These are phyloP conservation scores for Brachyrhaphis roseni DNA, from an alignment of 2,797 vertebrate species.

Conservation along the genomic window DNA sequence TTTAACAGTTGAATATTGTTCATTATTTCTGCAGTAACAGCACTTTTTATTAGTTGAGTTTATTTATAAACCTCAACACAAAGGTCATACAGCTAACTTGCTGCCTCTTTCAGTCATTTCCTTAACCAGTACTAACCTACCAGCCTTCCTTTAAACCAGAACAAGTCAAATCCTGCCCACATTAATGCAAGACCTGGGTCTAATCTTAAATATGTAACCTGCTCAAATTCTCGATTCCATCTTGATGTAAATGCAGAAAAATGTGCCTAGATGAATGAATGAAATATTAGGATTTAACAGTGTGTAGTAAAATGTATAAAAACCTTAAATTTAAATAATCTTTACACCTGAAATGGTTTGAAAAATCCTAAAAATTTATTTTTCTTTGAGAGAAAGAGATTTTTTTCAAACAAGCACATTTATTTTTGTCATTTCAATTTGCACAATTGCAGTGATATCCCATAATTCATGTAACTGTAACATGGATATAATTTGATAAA, in stretches of 20 bases:
- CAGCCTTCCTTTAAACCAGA: slow-evolving; percentile 42
- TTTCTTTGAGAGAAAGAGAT: neutral
- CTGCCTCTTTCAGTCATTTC: slow-evolving; percentile 48
- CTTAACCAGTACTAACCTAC: slow-evolving; percentile 70
- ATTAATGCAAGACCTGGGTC: slow-evolving; percentile 59
- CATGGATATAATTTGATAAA: neutral
- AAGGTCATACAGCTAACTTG: slow-evolving; percentile 45
- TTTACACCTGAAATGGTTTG: neutral
- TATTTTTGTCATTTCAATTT: neutral
- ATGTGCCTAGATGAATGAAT: neutral
- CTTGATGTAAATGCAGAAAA: neutral
- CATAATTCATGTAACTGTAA: neutral
- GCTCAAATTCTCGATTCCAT: neutral
- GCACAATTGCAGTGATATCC: neutral
- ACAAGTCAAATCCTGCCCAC: slow-evolving; percentile 17
- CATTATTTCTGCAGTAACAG: neutral
- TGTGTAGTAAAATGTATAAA: neutral
- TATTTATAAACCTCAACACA: slow-evolving; percentile 17
- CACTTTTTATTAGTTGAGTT: neutral
- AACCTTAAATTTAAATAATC: neutral
- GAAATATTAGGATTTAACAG: neutral
- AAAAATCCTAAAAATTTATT: neutral
- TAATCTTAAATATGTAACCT: neutral
- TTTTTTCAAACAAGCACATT: neutral
- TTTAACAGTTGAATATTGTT: slow-evolving; percentile 3